Percentiles rank a stretch among this genome's conserved stretches.
These are phyloP conservation scores for Sylvietta virens DNA, from an alignment of 2,113 vertebrate species.

Conservation along the genomic window DNA sequence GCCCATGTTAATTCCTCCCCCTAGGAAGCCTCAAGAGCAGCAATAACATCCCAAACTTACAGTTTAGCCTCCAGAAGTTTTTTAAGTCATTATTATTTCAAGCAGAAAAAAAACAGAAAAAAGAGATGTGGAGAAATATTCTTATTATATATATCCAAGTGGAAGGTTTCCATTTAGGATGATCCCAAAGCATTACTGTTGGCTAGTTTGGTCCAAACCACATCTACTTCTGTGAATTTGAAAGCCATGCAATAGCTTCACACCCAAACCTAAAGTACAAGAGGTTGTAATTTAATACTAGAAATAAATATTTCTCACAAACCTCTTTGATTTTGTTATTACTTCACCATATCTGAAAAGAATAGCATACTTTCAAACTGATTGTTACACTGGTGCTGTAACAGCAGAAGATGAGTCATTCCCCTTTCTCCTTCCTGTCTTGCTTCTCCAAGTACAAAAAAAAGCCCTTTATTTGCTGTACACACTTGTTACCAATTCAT, in stretches of 20 bases:
- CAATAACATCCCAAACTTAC: neutral
- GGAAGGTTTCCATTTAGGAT: neutral
- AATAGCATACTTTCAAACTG: fast-evolving
- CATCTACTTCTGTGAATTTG: neutral
- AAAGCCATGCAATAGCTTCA: neutral
- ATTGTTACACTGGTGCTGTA: neutral
- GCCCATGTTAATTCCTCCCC: neutral
- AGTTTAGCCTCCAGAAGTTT: neutral
- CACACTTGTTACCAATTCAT: neutral
- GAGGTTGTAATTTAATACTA: neutral
- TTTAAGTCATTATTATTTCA: neutral
- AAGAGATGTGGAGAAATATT: neutral
- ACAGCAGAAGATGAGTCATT: neutral
- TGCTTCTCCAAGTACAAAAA: neutral
- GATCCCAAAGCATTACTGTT: neutral
- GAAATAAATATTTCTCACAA: neutral
- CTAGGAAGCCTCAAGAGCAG: neutral
- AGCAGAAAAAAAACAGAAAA: neutral
- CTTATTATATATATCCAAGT: neutral
- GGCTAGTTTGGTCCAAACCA: neutral
- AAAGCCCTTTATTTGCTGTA: neutral
- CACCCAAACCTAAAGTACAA: neutral
- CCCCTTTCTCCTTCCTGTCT: neutral
- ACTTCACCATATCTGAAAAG: neutral
- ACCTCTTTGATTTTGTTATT: neutral